Evolutionary conservation across 2,888 invertebrate species (phyloP).

Genomic region (Tipula lateralis): DNA sequence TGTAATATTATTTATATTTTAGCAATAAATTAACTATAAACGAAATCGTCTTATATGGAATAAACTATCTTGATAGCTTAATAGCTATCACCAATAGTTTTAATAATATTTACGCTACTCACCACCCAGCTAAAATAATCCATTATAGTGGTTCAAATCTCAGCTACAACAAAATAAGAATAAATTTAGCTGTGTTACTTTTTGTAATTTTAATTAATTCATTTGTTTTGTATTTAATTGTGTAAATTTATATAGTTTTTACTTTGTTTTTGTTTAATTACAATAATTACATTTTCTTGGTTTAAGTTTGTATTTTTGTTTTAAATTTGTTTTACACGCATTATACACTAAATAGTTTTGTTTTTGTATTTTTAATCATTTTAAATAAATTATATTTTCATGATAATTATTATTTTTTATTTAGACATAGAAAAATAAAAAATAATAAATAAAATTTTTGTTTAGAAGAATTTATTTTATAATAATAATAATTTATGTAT

Average conservation of each 20-base stretch:
- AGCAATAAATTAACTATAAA: no score
- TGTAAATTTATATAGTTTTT: neutral
- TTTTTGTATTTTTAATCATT: neutral
- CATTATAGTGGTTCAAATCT: neutral
- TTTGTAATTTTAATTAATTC: neutral
- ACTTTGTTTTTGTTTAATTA: neutral
- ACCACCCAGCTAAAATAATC: neutral
- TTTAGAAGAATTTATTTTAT: neutral
- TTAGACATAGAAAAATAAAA: slow-evolving; percentile 11
- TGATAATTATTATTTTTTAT: neutral
- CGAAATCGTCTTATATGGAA: no score
- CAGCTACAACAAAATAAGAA: neutral
- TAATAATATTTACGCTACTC: neutral
- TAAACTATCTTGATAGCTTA: no score
- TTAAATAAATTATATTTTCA: neutral
- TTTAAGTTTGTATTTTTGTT: neutral
- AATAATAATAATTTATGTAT: neutral
- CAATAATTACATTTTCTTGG: neutral
- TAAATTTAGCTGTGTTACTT: neutral
- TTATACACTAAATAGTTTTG: neutral
- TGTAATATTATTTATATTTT: no score
- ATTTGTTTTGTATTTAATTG: neutral
- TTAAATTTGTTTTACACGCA: neutral
- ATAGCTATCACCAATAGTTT: no score
- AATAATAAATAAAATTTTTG: neutral